Evolutionary conservation across 1,140 invertebrate species (phyloP), one percentile per base, ranked within the genome.

Genomic region (Oncopodura yosiiana): DNA sequence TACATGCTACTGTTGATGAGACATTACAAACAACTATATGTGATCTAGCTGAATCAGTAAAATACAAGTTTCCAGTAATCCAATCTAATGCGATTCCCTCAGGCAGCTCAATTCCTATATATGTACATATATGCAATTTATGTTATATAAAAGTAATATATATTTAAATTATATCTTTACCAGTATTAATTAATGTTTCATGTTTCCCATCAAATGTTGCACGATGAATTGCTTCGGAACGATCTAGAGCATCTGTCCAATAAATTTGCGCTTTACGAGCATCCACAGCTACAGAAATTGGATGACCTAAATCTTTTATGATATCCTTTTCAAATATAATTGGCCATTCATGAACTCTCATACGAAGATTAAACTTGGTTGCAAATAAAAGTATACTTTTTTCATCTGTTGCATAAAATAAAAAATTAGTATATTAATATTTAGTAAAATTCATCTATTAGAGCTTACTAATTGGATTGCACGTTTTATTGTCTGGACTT

Each of bases 31-130:
- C 87, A 0, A 79, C 82, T 30, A 94, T 83, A 48, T 78, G 79
- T 18, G 80, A 76, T 43, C 78, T 71, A 19, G 77, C 72, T 18
- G 78, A 77, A 66, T 91, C 87, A 0, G 83, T 84, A 68, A 91
- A 90, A 67, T 85, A 86, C 34, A 90, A 70, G 66, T 87, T 87
- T 1, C 75, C 74, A 0, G 82, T 87, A 14, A 90, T 67, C 81
- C 83, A 90, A 67, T 93, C 89, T 0, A 88, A 71, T 2, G 82
- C 82, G 32, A 93, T 69, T 56, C 86, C 83, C 59, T 86, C 84
- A 0, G 84, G 79, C 1, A 76, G 71, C 49, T 78, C 77, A 2
- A 90, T 67, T n/a, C 87, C 84, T 64, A n/a, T n/a, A n/a, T n/a
- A n/a, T n/a, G n/a, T n/a, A n/a, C n/a, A n/a, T n/a, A n/a, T n/a